Evolutionary conservation across 2,113 vertebrate genomes (phyloP).

Genomic region (Phylloscopus trochiloides): DNA sequence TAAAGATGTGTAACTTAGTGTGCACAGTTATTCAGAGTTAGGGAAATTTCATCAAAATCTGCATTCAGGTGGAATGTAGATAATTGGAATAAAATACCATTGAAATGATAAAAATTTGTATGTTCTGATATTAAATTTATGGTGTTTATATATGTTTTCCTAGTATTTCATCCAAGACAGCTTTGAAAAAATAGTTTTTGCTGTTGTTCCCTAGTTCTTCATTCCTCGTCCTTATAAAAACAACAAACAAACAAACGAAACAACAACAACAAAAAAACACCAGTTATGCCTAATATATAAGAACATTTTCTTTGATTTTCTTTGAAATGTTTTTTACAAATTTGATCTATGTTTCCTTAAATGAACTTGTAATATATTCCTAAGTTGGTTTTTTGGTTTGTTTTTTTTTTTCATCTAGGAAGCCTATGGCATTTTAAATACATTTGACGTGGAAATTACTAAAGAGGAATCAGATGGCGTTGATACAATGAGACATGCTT

Average conservation of each 20-base stretch:
- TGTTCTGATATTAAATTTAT: not conserved
- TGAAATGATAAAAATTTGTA: not conserved
- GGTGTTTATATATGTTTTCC: not conserved
- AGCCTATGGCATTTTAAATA: slow-evolving; percentile 79
- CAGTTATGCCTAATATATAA: not conserved
- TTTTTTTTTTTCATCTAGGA: slow-evolving; percentile 68
- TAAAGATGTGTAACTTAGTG: not conserved
- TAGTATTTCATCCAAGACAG: not conserved
- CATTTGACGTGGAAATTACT: slow-evolving; percentile 77
- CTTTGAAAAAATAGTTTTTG: not conserved
- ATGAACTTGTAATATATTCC: not conserved
- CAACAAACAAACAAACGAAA: not conserved
- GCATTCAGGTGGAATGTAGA: not conserved
- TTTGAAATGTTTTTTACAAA: not conserved
- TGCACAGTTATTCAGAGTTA: not conserved
- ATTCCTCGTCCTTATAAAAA: not conserved
- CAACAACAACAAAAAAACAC: not conserved
- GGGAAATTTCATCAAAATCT: not conserved
- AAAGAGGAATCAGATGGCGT: slow-evolving; percentile 81
- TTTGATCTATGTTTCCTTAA: not conserved
- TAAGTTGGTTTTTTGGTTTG: not conserved
- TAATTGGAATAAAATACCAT: not conserved
- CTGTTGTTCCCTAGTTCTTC: not conserved
- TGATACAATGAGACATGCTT: slow-evolving; percentile 76
- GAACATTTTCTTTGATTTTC: not conserved